Percentiles rank a stretch among this genome's conserved stretches.
Evolutionary conservation across 2,797 vertebrate genomes (phyloP).

Genomic region (Gallirallus australis): DNA sequence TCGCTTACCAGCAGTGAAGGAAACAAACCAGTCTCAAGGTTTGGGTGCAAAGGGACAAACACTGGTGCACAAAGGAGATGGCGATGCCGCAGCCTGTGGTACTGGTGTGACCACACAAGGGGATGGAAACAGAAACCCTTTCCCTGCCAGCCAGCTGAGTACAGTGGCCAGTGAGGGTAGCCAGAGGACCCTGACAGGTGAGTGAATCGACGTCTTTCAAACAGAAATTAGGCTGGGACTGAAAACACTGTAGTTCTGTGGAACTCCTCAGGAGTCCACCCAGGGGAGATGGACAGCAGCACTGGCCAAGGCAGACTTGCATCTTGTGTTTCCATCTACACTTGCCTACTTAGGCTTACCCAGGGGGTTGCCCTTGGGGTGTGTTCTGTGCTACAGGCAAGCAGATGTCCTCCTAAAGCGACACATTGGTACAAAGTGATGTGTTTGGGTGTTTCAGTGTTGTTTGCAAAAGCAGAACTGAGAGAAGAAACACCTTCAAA

Average conservation of each 20-base stretch:
- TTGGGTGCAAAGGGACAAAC: background rate
- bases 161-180: background rate
- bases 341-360: background rate
- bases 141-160: background rate
- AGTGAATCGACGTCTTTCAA: background rate
- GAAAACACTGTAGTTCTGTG: background rate
- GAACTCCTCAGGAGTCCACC: background rate
- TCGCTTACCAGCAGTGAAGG: constrained; percentile 45
- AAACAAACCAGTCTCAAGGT: background rate
- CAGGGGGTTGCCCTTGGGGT: background rate
- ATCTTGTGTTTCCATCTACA: background rate
- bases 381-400: background rate
- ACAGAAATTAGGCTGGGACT: background rate
- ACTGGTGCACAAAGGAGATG: background rate
- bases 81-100: background rate
- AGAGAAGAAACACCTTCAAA: background rate
- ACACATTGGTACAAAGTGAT: background rate
- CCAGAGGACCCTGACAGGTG: constrained; percentile 65
- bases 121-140: background rate
- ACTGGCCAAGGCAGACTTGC: background rate
- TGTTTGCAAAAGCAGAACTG: background rate
- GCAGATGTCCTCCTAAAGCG: background rate
- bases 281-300: background rate
- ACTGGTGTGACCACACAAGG: background rate
- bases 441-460: background rate